phyloP scores from a whole-genome alignment of 2,113 vertebrate species.

The Gasterosteus aculeatus region DNA sequence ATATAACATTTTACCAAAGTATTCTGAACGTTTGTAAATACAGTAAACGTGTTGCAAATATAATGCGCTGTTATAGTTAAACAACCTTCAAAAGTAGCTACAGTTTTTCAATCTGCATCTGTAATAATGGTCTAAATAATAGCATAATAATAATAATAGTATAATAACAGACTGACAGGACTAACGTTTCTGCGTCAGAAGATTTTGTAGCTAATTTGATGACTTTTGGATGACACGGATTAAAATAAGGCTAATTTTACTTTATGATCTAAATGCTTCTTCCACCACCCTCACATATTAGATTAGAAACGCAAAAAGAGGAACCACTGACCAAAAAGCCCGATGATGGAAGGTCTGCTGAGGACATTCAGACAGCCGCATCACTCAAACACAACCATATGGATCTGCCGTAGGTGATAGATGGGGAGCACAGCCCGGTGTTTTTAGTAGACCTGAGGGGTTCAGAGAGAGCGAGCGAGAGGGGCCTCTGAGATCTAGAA shows the following conservation, averaged over 20 bases:
- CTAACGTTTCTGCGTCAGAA: not conserved
- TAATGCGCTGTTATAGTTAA: not conserved
- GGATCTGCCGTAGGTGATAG: constrained; percentile 36
- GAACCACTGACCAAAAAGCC: constrained; percentile 14
- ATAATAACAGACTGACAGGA: not conserved
- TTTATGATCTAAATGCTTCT: not conserved
- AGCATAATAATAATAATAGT: not conserved
- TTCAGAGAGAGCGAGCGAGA: constrained; percentile 20
- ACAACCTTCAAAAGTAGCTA: not conserved
- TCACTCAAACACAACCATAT: constrained; percentile 44
- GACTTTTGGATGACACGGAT: not conserved
- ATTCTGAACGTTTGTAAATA: not conserved
- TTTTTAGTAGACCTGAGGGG: constrained; percentile 50
- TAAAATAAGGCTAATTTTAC: not conserved
- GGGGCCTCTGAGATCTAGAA: constrained; percentile 58
- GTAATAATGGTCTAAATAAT: not conserved
- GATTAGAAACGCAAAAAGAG: constrained; percentile 2
- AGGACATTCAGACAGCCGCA: constrained; percentile 56
- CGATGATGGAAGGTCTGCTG: constrained; percentile 49
- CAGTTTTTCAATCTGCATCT: not conserved
- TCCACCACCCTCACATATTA: not conserved
- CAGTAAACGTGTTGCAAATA: not conserved
- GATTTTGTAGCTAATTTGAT: not conserved
- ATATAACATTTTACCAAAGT: not conserved
- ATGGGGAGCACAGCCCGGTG: constrained; percentile 36